Percentiles rank a stretch among this genome's conserved stretches.
These are phyloP conservation scores for Drosophila histrio DNA, from an alignment of 2,888 invertebrate species.

Conservation along the genomic window DNA sequence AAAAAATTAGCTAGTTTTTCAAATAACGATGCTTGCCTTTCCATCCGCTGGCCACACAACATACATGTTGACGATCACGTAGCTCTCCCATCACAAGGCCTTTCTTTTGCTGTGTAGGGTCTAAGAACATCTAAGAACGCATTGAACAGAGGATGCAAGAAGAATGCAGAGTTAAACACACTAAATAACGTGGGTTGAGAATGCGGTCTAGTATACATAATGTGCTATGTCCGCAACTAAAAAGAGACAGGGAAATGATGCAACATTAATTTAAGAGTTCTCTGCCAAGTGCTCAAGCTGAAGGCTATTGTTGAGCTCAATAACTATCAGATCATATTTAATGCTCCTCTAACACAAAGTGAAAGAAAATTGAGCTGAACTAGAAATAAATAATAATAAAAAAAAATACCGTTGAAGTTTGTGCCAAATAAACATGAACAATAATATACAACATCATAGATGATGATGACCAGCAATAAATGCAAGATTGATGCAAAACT, in stretches of 20 bases:
- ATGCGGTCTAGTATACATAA: background rate
- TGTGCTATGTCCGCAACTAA: conserved; percentile 3
- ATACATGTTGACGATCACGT: conserved; percentile 56
- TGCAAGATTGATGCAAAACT: conserved; percentile 9
- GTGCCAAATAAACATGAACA: conserved; percentile 61
- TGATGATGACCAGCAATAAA: conserved; percentile 67
- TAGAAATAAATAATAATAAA: conserved; percentile 36
- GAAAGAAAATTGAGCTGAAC: conserved; percentile 70
- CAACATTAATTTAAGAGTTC: conserved; percentile 44
- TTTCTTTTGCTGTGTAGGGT: conserved; percentile 32
- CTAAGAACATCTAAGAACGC: background rate
- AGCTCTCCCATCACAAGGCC: conserved; percentile 4
- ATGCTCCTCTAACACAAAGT: conserved; percentile 45
- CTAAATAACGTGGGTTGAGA: conserved; percentile 14
- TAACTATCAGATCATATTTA: conserved; percentile 71
- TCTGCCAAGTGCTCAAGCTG: background rate
- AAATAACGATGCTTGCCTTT: conserved; percentile 30
- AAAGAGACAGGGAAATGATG: conserved; percentile 43
- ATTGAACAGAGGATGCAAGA: conserved; percentile 6
- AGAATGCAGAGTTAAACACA: conserved; percentile 26
- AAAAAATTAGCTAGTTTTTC: conserved; percentile 41
- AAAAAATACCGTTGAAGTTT: conserved; percentile 44
- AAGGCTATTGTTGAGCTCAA: conserved; percentile 43
- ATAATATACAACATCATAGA: background rate
- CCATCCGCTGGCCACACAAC: conserved; percentile 30